These are phyloP conservation scores for Micronycteris hirsuta DNA, from an alignment of 2,113 vertebrate species.

Conservation along the genomic window DNA sequence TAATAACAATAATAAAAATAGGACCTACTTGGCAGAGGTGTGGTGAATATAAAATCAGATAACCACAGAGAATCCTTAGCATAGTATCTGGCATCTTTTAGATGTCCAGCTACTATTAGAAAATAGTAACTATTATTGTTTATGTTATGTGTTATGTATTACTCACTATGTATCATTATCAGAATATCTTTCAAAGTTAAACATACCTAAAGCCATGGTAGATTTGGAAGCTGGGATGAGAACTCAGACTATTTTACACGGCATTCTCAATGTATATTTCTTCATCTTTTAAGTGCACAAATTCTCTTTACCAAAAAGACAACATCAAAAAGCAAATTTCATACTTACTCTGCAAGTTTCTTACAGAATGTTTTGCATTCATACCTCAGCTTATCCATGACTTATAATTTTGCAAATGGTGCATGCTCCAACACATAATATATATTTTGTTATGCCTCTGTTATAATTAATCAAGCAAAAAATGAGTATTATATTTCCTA, in stretches of 20 bases:
- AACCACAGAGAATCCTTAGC: not conserved
- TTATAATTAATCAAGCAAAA: constrained; percentile 68
- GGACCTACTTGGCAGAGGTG: not conserved
- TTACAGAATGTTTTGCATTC: constrained; percentile 39
- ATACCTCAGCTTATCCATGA: constrained; percentile 28
- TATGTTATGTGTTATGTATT: not conserved
- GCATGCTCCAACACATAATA: constrained; percentile 7
- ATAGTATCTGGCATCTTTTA: not conserved
- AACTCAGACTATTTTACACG: not conserved
- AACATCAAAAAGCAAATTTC: constrained; percentile 3
- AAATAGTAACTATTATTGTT: not conserved
- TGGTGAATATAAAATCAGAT: not conserved
- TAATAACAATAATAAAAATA: not conserved
- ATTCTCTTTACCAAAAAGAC: constrained; percentile 12
- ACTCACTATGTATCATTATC: not conserved
- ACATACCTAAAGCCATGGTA: not conserved
- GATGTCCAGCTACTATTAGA: not conserved
- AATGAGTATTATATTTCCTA: constrained; percentile 67
- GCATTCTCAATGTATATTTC: not conserved
- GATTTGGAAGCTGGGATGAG: not conserved
- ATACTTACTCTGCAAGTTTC: constrained; percentile 3
- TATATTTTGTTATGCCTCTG: constrained; percentile 33
- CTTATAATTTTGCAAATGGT: constrained; percentile 49
- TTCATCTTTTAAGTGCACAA: not conserved
- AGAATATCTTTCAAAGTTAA: not conserved